These are phyloP conservation scores for Scaptomyza parva DNA, from an alignment of 2,888 invertebrate genomes.

Conservation along the genomic window DNA sequence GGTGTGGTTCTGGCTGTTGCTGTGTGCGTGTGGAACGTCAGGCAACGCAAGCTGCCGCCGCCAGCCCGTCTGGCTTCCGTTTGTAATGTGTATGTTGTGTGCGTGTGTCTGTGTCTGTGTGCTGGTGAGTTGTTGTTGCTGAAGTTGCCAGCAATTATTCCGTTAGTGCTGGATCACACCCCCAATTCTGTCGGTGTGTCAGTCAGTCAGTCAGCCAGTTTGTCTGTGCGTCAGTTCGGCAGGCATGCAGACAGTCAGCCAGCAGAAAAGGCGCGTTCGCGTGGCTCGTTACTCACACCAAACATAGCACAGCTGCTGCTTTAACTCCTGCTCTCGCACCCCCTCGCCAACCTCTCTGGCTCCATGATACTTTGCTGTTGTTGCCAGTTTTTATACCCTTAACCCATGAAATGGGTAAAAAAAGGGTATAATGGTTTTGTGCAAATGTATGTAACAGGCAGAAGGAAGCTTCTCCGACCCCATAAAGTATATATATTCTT, in stretches of 20 bases:
- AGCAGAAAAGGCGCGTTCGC: constrained; percentile 73
- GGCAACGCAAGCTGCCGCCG: constrained; percentile 73
- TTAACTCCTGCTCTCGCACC: neutral
- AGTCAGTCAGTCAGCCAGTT: constrained; percentile 2
- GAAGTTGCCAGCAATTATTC: constrained; percentile 79
- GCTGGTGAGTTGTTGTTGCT: constrained; percentile 47
- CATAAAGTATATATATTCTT: too few species aligned
- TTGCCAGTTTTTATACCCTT: constrained; percentile 19
- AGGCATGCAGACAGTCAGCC: constrained; percentile 31
- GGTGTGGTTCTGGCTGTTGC: constrained; percentile 9
- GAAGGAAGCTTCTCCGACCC: too few species aligned
- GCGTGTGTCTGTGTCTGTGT: constrained; percentile 15
- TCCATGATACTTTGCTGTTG: constrained; percentile 3
- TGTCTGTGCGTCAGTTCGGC: constrained; percentile 1
- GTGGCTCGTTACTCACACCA: constrained; percentile 78
- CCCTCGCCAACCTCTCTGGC: neutral
- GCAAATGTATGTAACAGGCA: too few species aligned
- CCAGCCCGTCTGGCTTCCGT: constrained; percentile 75
- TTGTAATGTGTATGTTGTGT: constrained; percentile 31
- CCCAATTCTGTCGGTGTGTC: constrained; percentile 19
- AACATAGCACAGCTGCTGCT: constrained; percentile 68
- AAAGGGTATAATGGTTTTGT: too few species aligned
- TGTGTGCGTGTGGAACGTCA: constrained; percentile 60
- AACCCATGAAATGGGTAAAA: too few species aligned
- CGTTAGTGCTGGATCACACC: constrained; percentile 74